Evolutionary conservation across 2,113 vertebrate species (phyloP).

Genomic region (Lophura nycthemera): DNA sequence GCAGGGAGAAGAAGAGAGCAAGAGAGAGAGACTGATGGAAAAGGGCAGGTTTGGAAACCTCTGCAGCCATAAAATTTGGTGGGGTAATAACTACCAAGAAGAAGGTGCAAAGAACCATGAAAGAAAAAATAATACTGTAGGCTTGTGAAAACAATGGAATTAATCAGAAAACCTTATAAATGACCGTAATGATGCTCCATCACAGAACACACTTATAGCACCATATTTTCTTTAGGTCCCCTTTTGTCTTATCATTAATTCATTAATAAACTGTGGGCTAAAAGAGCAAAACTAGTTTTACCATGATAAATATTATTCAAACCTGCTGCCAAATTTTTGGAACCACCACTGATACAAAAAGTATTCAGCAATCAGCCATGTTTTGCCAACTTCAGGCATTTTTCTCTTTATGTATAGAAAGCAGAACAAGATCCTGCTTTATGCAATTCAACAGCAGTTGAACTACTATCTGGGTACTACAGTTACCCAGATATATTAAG

Average conservation of each 20-base stretch:
- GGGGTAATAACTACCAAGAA: background rate
- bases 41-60: background rate
- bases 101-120: background rate
- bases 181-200: background rate
- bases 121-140: background rate
- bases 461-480: background rate
- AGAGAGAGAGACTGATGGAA: background rate
- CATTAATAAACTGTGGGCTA: background rate
- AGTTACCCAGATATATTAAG: background rate
- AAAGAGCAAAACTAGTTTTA: background rate
- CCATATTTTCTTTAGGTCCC: background rate
- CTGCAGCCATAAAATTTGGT: background rate
- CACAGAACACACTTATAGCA: background rate
- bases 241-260: background rate
- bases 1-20: background rate
- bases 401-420: constrained; percentile 9
- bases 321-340: background rate
- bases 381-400: background rate
- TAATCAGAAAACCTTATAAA: background rate
- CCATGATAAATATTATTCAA: background rate
- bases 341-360: background rate
- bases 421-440: background rate
- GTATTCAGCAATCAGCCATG: background rate
- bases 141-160: background rate
- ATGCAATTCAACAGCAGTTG: background rate